These are phyloP conservation scores for Drosophila funebris DNA, from an alignment of 1,140 invertebrate species.

Conservation along the genomic window DNA sequence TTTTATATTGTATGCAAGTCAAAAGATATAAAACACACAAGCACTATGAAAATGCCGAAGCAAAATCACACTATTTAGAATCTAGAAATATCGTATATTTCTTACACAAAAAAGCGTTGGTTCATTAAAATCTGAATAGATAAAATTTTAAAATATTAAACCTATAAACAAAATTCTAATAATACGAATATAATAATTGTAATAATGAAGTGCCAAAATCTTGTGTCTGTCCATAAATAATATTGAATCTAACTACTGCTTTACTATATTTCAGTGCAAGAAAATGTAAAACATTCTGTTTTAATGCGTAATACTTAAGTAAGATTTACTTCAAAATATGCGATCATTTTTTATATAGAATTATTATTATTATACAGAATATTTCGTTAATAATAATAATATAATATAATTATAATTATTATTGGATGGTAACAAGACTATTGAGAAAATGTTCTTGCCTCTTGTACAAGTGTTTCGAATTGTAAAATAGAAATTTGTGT, in stretches of 20 bases:
- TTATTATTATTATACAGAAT: not conserved
- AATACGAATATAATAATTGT: too few species aligned
- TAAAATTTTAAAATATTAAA: not conserved
- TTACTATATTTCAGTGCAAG: not conserved
- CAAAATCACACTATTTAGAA: not conserved
- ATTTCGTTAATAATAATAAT: constrained; percentile 1
- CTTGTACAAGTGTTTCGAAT: not conserved
- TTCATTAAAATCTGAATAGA: too few species aligned
- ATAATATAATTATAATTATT: not conserved
- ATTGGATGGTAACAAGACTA: not conserved
- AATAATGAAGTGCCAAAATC: too few species aligned
- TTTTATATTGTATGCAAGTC: constrained; percentile 40
- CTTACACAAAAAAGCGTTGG: not conserved
- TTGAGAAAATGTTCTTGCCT: not conserved
- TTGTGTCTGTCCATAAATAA: too few species aligned
- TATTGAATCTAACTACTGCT: too few species aligned
- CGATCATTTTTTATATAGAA: too few species aligned
- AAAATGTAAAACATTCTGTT: too few species aligned
- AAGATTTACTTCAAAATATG: too few species aligned
- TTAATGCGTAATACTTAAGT: too few species aligned
- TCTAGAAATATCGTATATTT: too few species aligned
- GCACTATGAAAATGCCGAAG: not conserved
- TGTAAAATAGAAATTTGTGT: constrained; percentile 70
- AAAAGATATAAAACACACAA: not conserved
- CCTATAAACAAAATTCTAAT: not conserved